Percentiles rank a stretch among this genome's conserved stretches.
phyloP scores from a whole-genome alignment of 2,113 vertebrate genomes.

The Hoplias malabaricus region DNA sequence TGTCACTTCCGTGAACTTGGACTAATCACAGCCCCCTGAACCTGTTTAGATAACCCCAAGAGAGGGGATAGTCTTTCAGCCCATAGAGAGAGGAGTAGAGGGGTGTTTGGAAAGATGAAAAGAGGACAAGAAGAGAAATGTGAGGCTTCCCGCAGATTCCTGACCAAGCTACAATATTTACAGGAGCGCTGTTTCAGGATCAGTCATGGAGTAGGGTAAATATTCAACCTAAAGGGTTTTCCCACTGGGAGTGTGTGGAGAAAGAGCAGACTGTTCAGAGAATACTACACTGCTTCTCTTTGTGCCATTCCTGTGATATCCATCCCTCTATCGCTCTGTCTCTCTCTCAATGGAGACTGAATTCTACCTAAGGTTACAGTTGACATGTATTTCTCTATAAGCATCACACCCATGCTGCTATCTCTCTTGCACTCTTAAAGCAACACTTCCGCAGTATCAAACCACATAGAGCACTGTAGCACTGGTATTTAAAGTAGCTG shows the following conservation, averaged over 20 bases:
- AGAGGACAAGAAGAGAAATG: not conserved
- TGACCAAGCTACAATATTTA: not conserved
- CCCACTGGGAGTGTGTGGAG: not conserved
- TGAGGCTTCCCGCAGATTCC: not conserved
- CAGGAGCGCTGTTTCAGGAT: not conserved
- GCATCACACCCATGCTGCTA: not conserved
- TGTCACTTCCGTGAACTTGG: not conserved
- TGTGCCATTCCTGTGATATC: not conserved
- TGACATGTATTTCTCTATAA: slow-evolving; percentile 33
- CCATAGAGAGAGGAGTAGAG: not conserved
- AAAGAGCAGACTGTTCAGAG: not conserved
- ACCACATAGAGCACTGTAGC: too few species aligned
- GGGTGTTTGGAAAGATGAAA: slow-evolving; percentile 11
- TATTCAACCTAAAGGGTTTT: not conserved
- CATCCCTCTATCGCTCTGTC: slow-evolving; percentile 28
- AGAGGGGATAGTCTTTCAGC: not conserved
- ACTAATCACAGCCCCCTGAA: not conserved
- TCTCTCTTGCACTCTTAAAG: slow-evolving; percentile 11
- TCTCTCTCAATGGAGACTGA: slow-evolving; percentile 42
- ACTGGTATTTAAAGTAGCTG: too few species aligned
- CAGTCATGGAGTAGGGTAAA: not conserved
- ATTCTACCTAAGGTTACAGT: slow-evolving; percentile 37
- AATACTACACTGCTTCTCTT: not conserved
- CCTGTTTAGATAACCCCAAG: not conserved
- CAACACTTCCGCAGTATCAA: too few species aligned